Evolutionary conservation across 2,888 invertebrate genomes (phyloP).

Genomic region (Idaea straminata): DNA sequence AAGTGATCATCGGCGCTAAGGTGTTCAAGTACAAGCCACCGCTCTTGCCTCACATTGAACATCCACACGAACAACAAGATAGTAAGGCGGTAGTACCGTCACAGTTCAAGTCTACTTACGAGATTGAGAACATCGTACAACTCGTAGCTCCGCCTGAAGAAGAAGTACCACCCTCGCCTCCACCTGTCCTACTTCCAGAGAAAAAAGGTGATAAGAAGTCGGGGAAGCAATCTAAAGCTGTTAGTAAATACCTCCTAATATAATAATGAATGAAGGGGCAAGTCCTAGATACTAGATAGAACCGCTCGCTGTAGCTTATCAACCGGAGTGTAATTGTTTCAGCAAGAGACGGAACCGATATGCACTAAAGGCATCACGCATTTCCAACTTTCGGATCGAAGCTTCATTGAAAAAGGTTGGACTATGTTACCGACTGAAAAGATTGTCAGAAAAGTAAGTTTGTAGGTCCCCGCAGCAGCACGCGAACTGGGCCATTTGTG

Average conservation of each 20-base stretch:
- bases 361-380: slow-evolving; percentile 49
- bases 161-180: neutral
- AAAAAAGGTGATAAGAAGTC: neutral
- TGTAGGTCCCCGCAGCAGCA: too few species aligned
- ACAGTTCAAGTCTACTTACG: neutral
- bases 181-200: neutral
- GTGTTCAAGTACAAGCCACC: neutral
- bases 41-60: neutral
- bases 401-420: slow-evolving; percentile 71
- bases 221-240: neutral
- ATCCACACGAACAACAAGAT: neutral
- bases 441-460: slow-evolving; percentile 65
- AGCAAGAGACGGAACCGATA: slow-evolving; percentile 43
- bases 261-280: neutral
- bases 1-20: neutral
- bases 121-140: neutral
- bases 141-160: neutral
- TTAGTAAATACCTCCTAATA: neutral
- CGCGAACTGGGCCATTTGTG: too few species aligned
- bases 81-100: neutral
- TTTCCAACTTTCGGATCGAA: slow-evolving; percentile 64
- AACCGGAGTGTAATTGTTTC: neutral
- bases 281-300: too few species aligned
- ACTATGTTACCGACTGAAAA: slow-evolving; percentile 70
- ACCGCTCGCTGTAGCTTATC: neutral